A percentile compares a stretch with the other conserved stretches of the same genome.
Evolutionary conservation across 2,888 invertebrate species (phyloP).

Genomic region (Limenitis camilla): DNA sequence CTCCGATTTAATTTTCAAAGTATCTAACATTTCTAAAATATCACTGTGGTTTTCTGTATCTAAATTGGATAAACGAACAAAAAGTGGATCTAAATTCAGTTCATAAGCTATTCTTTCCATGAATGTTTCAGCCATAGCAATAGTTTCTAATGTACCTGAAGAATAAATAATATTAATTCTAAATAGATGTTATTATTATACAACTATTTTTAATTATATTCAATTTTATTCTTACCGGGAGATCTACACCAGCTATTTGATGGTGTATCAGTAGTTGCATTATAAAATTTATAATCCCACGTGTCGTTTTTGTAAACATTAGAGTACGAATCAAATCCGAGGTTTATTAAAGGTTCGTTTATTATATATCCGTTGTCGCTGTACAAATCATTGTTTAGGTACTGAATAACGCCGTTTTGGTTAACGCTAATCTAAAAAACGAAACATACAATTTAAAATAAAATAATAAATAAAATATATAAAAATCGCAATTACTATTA

Average conservation of each 20-base stretch:
- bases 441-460: too few species aligned
- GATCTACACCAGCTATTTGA: constrained; percentile 78
- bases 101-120: constrained; percentile 78
- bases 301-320: constrained; percentile 70
- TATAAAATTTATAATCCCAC: constrained; percentile 41
- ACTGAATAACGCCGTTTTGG: constrained; percentile 76
- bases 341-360: constrained; percentile 58
- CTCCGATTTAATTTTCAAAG: constrained; percentile 52
- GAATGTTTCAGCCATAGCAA: constrained; percentile 76
- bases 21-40: constrained; percentile 56
- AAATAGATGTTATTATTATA: not conserved
- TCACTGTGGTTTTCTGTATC: constrained; percentile 56
- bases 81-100: constrained; percentile 71
- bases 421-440: constrained; percentile 37
- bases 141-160: constrained; percentile 76
- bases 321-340: constrained; percentile 21
- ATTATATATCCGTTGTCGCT: constrained; percentile 62
- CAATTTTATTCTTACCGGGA: constrained; percentile 70
- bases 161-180: not conserved
- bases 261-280: constrained; percentile 76
- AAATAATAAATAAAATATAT: too few species aligned
- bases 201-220: not conserved
- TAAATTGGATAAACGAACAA: constrained; percentile 57
- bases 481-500: too few species aligned
- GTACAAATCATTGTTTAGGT: constrained; percentile 66